Conservation (phyloP, 2,888 invertebrate genomes). For the Nemotelus nigrinus region DNA sequence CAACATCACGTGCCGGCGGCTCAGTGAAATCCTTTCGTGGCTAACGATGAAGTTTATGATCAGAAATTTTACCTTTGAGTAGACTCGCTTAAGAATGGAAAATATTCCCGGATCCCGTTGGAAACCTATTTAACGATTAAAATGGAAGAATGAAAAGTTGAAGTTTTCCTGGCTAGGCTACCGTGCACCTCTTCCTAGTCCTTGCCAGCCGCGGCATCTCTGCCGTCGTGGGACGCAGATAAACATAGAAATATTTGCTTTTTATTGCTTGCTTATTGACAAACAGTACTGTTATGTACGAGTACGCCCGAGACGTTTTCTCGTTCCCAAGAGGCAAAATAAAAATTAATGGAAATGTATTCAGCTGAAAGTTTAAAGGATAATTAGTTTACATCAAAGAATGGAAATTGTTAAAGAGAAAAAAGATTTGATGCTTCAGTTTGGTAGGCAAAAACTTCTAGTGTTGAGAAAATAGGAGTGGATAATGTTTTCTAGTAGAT, state of each 20-base stretch:
- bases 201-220: too few relatives aligned
- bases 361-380: background rate
- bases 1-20: background rate
- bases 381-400: background rate
- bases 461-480: background rate
- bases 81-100: background rate
- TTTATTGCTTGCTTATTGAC: too few relatives aligned
- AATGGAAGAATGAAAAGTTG: background rate
- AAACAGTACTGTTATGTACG: too few relatives aligned
- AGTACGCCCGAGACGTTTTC: too few relatives aligned
- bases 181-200: too few relatives aligned
- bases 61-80: background rate
- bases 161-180: background rate
- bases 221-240: too few relatives aligned
- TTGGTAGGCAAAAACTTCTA: background rate
- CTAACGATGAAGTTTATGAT: background rate
- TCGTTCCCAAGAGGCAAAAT: background rate
- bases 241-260: too few relatives aligned
- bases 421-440: background rate
- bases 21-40: background rate
- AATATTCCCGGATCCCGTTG: background rate
- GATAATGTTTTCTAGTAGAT: too few relatives aligned
- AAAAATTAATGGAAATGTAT: constrained; percentile 1
- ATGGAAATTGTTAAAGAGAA: background rate
- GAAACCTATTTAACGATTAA: background rate